Evolutionary conservation across 1,140 invertebrate genomes (phyloP), one percentile per base, ranked within the genome.

Genomic region (Luehdorfia chinensis): DNA sequence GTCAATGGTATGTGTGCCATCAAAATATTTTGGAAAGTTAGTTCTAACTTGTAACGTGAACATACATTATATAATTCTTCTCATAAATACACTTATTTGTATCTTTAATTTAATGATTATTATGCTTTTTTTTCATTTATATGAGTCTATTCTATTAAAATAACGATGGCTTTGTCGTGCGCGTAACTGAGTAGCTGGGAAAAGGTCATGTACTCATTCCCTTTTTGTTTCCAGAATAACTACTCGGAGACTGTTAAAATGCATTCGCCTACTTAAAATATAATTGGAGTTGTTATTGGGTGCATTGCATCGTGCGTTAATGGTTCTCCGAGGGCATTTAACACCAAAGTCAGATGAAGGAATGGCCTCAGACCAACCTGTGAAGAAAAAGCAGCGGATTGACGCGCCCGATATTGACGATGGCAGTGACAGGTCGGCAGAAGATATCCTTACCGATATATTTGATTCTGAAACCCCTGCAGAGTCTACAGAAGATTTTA

Each of bases 301-400:
- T 28, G 39, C 30, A 30, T 9, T 13, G 27, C 25, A 41, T 50
- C 53, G 53, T 55, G 66, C 49, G 59, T 79, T 69, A 60, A 76
- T 71, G 72, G 66, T 76, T 77, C 67, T 66, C 62, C 59, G 65
- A 39, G 65, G 58, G 60, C 55, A 70, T 19, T 37, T 61, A 37
- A 60, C 48, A 63, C 50, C 71, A 59, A 73, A 63, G 50, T 57
- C 70, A 66, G 71, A 84, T 83, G 78, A 75, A 79, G 75, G 67
- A 59, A 90, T 90, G 88, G 87, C 88, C 75, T 91, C 89, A 55
- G 92, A 92, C 75, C 92, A 93, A 83, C 92, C 93, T 50, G 90
- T 91, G 25, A 94, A 93, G 81, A 94, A 94, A 76, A 93, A 93
- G 65, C 90, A 91, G 55, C 88, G 92, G 55, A 89, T 92, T 32